Conservation (phyloP, 2,113 vertebrate genomes). For the Chloropsis hardwickii region DNA sequence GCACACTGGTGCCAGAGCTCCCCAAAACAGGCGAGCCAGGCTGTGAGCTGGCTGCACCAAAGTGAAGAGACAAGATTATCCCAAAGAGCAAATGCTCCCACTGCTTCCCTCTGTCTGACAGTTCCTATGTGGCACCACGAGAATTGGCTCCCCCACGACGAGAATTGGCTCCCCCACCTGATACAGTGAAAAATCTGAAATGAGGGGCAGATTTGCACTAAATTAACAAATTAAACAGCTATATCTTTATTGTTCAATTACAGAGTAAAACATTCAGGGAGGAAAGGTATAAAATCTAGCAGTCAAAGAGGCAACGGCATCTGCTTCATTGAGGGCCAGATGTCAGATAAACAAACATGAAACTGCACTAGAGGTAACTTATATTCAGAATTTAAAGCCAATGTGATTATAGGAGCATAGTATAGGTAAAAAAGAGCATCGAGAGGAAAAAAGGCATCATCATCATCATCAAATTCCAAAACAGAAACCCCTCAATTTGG, state of each 20-base stretch:
- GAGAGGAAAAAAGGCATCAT: neutral
- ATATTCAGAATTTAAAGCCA: neutral
- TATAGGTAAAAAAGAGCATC: neutral
- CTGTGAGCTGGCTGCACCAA: neutral
- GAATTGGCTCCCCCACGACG: neutral
- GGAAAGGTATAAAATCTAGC: neutral
- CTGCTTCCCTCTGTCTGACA: neutral
- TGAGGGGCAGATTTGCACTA: neutral
- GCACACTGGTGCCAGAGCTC: neutral
- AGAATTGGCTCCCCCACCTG: neutral
- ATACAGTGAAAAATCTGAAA: neutral
- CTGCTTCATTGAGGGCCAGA: neutral
- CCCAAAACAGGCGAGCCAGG: neutral
- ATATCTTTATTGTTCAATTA: neutral
- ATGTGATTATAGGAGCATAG: rapidly evolving
- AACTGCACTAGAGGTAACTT: neutral
- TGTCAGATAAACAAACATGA: neutral
- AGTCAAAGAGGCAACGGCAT: neutral
- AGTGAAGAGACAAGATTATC: neutral
- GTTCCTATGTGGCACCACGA: neutral
- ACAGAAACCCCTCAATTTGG: neutral
- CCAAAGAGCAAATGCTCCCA: neutral
- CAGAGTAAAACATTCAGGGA: neutral
- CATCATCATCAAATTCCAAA: neutral
- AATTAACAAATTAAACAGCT: neutral